Conservation (phyloP, 1,140 invertebrate species). For the Penaeus indicus region DNA sequence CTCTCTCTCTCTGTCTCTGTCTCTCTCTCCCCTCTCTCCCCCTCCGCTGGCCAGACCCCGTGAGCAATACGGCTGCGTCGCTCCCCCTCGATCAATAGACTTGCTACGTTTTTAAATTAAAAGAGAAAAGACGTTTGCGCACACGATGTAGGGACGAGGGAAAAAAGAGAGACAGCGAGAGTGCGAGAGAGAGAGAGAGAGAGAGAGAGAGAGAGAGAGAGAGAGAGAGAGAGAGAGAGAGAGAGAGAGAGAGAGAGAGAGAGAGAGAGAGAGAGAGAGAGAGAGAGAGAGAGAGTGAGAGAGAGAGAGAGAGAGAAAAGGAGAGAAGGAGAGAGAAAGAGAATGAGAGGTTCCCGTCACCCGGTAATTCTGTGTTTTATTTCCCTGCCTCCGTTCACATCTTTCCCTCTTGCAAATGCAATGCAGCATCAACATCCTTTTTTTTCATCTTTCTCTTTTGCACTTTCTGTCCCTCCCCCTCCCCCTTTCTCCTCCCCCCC, state of each 20-base stretch:
- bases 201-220: neutral
- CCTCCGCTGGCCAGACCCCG: neutral
- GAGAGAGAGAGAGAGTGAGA: neutral
- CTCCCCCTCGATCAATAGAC: conserved; percentile 60
- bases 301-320: neutral
- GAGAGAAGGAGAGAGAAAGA: neutral
- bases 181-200: no score
- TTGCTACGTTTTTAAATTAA: conserved; percentile 63
- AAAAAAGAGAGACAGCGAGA: no score
- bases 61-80: conserved; percentile 53
- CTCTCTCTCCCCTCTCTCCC: neutral
- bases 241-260: neutral
- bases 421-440: no score
- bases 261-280: neutral
- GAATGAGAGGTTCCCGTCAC: neutral
- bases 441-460: no score
- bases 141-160: conserved; percentile 44
- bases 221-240: no score
- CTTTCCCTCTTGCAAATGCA: no score
- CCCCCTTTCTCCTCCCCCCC: no score
- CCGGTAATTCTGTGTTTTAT: neutral
- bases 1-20: neutral
- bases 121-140: conserved; percentile 62
- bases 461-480: no score
- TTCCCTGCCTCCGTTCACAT: no score